Evolutionary conservation across 2,888 invertebrate species (phyloP).

Genomic region (Dione vanillae): DNA sequence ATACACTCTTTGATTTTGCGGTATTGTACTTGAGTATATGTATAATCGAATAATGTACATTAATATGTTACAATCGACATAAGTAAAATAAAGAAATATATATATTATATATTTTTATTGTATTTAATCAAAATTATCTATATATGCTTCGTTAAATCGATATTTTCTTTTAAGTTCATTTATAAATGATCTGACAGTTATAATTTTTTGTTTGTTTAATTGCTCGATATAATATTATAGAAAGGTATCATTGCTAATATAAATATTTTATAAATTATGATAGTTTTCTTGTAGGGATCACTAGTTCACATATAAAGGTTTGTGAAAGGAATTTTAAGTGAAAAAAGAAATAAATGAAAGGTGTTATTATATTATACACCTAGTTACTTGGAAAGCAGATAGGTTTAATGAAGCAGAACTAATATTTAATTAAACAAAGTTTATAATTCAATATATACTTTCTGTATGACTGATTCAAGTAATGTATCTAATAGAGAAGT

Average conservation of each 20-base stretch:
- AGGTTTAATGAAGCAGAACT: slow-evolving; percentile 6
- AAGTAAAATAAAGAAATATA: background rate
- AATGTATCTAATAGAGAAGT: background rate
- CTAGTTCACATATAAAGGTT: background rate
- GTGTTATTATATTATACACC: slow-evolving; percentile 12
- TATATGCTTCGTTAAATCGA: background rate
- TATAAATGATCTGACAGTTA: slow-evolving; percentile 14
- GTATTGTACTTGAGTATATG: no score
- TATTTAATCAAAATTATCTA: background rate
- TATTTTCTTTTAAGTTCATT: slow-evolving; percentile 8
- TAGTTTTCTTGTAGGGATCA: slow-evolving; percentile 16
- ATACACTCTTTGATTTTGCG: no score
- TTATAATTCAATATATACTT: slow-evolving; percentile 12
- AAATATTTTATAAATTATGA: background rate
- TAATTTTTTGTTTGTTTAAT: slow-evolving; percentile 7
- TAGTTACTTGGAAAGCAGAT: slow-evolving; percentile 13
- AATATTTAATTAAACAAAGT: slow-evolving; percentile 21
- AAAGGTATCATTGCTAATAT: slow-evolving; percentile 10
- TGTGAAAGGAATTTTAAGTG: slow-evolving; percentile 6
- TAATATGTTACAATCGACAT: background rate
- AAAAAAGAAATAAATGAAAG: slow-evolving; percentile 19
- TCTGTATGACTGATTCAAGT: slow-evolving; percentile 2
- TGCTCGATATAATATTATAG: slow-evolving; percentile 3
- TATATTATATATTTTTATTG: slow-evolving; percentile 3
- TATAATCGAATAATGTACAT: no score